A percentile compares a stretch with the other conserved stretches of the same genome.
Conservation (phyloP, 2,113 vertebrate species). For the Neogale vison region DNA sequence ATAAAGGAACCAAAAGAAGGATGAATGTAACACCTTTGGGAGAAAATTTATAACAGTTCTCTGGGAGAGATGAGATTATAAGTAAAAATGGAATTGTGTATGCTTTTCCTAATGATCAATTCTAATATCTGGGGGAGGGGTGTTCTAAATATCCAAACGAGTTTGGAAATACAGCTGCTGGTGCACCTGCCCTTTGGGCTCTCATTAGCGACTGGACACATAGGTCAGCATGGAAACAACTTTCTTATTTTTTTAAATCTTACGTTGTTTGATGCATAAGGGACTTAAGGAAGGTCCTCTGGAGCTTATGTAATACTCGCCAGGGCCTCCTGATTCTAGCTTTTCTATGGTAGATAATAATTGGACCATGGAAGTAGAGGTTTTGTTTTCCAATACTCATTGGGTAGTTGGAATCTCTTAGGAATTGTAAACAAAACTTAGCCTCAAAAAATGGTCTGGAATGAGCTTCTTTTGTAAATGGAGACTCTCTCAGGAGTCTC, state of each 20-base stretch:
- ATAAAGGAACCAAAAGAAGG: constrained; percentile 50
- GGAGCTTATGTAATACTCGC: neutral
- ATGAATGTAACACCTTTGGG: constrained; percentile 21
- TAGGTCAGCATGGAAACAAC: neutral
- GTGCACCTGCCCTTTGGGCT: neutral
- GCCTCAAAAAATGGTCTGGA: neutral
- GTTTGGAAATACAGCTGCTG: neutral
- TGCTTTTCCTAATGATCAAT: constrained; percentile 38
- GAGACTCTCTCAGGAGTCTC: neutral
- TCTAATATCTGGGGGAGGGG: neutral
- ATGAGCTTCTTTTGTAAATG: neutral
- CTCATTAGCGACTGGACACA: neutral
- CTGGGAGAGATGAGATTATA: constrained; percentile 47
- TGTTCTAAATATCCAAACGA: neutral
- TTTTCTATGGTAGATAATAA: neutral
- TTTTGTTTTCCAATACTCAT: neutral
- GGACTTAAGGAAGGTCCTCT: neutral
- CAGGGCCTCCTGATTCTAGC: neutral
- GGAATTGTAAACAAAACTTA: constrained; percentile 17
- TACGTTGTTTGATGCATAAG: neutral
- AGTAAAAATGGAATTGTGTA: constrained; percentile 50
- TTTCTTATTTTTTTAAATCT: neutral
- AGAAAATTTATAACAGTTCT: constrained; percentile 58
- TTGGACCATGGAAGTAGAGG: neutral
- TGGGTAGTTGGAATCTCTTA: neutral